Evolutionary conservation across 2,797 vertebrate genomes (phyloP).

Genomic region (Coilia nasus): DNA sequence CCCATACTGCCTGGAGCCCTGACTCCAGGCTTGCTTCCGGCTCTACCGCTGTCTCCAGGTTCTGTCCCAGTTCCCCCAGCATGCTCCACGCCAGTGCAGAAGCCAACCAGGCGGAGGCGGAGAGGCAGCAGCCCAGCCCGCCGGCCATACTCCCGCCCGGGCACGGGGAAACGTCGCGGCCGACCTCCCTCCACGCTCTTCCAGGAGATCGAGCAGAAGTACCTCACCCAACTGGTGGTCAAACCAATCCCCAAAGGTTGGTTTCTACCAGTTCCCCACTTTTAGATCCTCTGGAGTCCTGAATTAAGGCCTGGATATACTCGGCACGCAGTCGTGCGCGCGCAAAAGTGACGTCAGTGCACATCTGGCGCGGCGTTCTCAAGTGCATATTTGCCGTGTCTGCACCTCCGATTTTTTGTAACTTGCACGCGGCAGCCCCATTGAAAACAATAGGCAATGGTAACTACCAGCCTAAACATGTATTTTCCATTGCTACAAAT

Average conservation of each 20-base stretch:
- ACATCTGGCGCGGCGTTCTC: too few relatives aligned
- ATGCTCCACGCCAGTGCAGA: conserved; percentile 60
- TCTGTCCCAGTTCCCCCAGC: conserved; percentile 55
- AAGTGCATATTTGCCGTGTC: too few relatives aligned
- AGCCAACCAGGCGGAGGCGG: conserved; percentile 66
- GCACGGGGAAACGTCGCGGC: conserved; percentile 85
- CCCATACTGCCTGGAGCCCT: background rate
- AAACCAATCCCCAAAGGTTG: conserved; percentile 90
- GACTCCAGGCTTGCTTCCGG: conserved; percentile 56
- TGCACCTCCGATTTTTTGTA: too few relatives aligned
- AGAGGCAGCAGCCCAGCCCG: conserved; percentile 76
- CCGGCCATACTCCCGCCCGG: conserved; percentile 65
- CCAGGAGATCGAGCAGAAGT: conserved; percentile 91
- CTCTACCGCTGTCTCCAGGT: conserved; percentile 42
- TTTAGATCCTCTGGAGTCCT: background rate
- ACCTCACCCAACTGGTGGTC: conserved; percentile 87
- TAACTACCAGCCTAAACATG: too few relatives aligned
- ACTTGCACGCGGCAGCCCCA: too few relatives aligned
- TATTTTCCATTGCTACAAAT: too few relatives aligned
- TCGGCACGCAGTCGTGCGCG: too few relatives aligned
- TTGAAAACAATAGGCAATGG: too few relatives aligned
- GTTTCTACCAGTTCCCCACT: conserved; percentile 44
- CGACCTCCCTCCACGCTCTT: conserved; percentile 88
- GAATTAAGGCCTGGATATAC: too few relatives aligned
- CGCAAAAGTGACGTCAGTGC: too few relatives aligned